Conservation (phyloP, 2,113 vertebrate genomes). For the Emydocephalus ijimae region DNA sequence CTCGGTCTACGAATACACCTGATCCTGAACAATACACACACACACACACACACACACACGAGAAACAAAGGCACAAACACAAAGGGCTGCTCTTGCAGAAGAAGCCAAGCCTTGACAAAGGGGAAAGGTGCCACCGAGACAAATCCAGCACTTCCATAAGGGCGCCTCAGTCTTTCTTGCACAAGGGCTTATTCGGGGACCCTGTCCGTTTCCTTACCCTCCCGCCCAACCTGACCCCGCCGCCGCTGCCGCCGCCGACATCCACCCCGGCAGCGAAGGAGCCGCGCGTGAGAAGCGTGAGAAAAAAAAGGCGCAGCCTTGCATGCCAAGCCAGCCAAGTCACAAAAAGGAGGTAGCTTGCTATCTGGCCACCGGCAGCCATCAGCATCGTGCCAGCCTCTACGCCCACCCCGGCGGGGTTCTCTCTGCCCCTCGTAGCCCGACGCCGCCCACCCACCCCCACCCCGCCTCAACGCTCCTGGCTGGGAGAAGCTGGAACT, state of each 20-base stretch:
- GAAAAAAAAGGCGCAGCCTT: background rate
- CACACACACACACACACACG: background rate
- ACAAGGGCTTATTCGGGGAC: background rate
- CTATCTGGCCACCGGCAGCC: conserved; percentile 38
- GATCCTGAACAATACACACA: background rate
- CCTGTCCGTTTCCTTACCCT: background rate
- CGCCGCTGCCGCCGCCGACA: no score
- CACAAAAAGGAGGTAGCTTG: conserved; percentile 29
- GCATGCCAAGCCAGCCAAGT: conserved; percentile 33
- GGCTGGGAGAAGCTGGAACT: background rate
- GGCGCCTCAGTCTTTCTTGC: background rate
- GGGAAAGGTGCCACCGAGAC: background rate
- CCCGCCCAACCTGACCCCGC: background rate
- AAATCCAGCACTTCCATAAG: background rate
- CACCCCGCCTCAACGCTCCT: background rate
- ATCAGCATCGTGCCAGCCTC: background rate
- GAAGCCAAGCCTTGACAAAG: background rate
- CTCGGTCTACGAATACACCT: background rate
- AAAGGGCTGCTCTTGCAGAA: background rate
- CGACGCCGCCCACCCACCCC: background rate
- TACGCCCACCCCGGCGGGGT: background rate
- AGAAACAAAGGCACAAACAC: no score
- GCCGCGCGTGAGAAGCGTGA: background rate
- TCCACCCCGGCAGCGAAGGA: background rate
- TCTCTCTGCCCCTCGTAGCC: background rate